Conservation (phyloP, 1,140 invertebrate species). For the Cydia pomonella region DNA sequence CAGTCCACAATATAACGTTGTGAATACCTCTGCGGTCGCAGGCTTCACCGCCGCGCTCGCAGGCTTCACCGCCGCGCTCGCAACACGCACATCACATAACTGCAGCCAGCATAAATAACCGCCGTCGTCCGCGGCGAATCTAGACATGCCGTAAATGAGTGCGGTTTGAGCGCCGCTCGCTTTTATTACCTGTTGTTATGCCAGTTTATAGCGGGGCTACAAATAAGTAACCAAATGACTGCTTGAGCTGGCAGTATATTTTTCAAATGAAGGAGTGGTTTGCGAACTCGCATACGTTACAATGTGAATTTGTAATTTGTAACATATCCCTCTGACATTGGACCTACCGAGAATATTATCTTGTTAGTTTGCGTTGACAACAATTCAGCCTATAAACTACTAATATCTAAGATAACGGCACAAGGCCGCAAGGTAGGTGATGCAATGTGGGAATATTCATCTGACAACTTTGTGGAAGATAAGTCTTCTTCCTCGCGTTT, state of each 20-base stretch:
- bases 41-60: background rate
- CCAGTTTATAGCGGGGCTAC: background rate
- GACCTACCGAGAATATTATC: too few relatives aligned
- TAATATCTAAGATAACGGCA: too few relatives aligned
- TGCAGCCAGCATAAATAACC: background rate
- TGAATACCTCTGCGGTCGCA: background rate
- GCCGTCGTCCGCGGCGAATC: background rate
- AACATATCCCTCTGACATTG: too few relatives aligned
- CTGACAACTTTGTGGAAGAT: too few relatives aligned
- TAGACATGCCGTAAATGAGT: background rate
- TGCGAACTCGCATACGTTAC: too few relatives aligned
- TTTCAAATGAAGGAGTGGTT: too few relatives aligned
- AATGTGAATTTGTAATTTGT: too few relatives aligned
- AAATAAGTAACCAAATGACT: background rate
- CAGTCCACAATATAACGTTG: background rate
- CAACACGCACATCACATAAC: background rate
- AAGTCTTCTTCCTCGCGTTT: too few relatives aligned
- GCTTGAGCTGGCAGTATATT: background rate
- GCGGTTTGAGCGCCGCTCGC: background rate
- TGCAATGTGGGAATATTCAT: too few relatives aligned
- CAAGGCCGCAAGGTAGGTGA: too few relatives aligned
- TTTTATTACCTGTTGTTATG: background rate
- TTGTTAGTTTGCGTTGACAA: too few relatives aligned
- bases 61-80: background rate
- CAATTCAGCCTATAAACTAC: too few relatives aligned